Percentiles rank a stretch among this genome's conserved stretches.
These are phyloP conservation scores for Alsophila aescularia DNA, from an alignment of 2,888 invertebrate genomes.

Conservation along the genomic window DNA sequence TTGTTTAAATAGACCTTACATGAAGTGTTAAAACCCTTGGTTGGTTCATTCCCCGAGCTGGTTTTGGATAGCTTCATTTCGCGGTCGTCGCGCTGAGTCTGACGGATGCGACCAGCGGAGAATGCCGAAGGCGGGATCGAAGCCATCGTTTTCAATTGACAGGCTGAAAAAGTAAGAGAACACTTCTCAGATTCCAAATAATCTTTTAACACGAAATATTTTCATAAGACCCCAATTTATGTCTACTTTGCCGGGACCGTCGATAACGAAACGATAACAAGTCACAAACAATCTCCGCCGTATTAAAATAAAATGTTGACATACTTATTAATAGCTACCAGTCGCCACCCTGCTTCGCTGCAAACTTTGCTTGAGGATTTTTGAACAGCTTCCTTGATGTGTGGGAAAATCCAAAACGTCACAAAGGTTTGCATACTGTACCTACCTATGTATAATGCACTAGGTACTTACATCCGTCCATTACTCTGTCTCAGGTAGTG, in stretches of 20 bases:
- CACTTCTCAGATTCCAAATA: background rate
- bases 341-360: background rate
- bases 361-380: background rate
- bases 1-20: conserved; percentile 52
- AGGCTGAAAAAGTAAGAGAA: conserved; percentile 60
- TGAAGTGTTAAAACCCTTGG: conserved; percentile 68
- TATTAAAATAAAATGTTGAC: conserved; percentile 3
- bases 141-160: conserved; percentile 85
- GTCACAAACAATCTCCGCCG: conserved; percentile 1
- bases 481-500: too few relatives aligned
- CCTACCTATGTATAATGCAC: background rate
- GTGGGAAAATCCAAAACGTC: background rate
- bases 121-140: conserved; percentile 91
- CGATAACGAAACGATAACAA: conserved; percentile 17
- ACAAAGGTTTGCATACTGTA: background rate
- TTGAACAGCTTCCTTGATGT: background rate
- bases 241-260: background rate
- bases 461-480: background rate
- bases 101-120: conserved; percentile 88
- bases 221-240: background rate
- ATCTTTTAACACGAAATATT: background rate
- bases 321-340: background rate
- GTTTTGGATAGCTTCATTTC: conserved; percentile 84
- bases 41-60: conserved; percentile 62
- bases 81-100: conserved; percentile 78